A percentile compares a stretch with the other conserved stretches of the same genome.
Conservation (phyloP, 92 coral and sea anemone genomes). For the Pocillopora meandrina region DNA sequence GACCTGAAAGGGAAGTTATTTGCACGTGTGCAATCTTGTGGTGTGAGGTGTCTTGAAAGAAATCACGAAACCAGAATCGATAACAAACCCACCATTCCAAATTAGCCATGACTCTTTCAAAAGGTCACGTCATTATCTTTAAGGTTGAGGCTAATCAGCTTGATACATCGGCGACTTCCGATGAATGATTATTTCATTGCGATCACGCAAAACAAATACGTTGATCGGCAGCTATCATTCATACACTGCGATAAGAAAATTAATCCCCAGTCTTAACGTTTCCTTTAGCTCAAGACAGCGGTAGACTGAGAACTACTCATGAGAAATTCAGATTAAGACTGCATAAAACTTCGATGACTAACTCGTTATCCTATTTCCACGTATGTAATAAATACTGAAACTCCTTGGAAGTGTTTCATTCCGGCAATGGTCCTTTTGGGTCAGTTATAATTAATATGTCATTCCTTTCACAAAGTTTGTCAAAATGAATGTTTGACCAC, state of each 20-base stretch:
- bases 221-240: slow-evolving; percentile 3
- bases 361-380: too few species aligned
- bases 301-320: neutral
- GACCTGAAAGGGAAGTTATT: slow-evolving; percentile 17
- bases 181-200: slow-evolving; percentile 28
- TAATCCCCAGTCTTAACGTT: neutral
- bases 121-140: slow-evolving; percentile 35
- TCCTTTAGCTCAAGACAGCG: neutral
- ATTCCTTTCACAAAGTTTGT: too few species aligned
- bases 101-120: slow-evolving; percentile 5
- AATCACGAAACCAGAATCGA: slow-evolving; percentile 35
- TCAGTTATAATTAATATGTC: too few species aligned
- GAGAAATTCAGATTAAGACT: too few species aligned
- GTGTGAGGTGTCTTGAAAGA: slow-evolving; percentile 28
- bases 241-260: neutral
- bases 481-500: too few species aligned
- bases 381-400: too few species aligned
- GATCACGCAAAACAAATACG: slow-evolving; percentile 26
- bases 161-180: slow-evolving; percentile 17
- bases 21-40: slow-evolving; percentile 34
- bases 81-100: slow-evolving; percentile 32
- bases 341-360: too few species aligned
- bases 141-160: slow-evolving; percentile 33
- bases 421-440: too few species aligned
- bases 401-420: too few species aligned